These are phyloP conservation scores for Lomographa bimaculata DNA, from an alignment of 2,888 invertebrate genomes.

Conservation along the genomic window DNA sequence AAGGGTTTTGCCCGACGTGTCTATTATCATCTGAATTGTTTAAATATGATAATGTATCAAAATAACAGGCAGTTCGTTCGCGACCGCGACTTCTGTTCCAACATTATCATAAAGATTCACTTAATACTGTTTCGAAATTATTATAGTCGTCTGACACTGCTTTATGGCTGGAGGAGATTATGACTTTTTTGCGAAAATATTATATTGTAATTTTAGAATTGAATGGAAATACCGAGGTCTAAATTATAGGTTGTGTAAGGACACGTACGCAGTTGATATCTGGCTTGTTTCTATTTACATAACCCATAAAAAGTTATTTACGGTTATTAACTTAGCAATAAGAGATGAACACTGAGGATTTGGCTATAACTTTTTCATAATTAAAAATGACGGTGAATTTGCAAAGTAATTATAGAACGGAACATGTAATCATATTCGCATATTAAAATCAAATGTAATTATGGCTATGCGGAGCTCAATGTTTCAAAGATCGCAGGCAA, in stretches of 20 bases:
- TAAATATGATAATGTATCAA: slow-evolving; percentile 84
- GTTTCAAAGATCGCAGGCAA: slow-evolving; percentile 52
- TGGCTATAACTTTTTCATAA: slow-evolving; percentile 46
- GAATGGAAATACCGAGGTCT: slow-evolving; percentile 44
- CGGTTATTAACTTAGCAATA: slow-evolving; percentile 51
- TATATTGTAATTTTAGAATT: slow-evolving; percentile 52
- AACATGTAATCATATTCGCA: slow-evolving; percentile 63
- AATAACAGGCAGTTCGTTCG: slow-evolving; percentile 77
- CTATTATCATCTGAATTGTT: slow-evolving; percentile 84
- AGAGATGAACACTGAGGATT: slow-evolving; percentile 56
- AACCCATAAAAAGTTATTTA: slow-evolving; percentile 48
- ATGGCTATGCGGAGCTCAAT: slow-evolving; percentile 59
- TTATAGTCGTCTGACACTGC: slow-evolving; percentile 73
- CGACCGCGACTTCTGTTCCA: slow-evolving; percentile 79
- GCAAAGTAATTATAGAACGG: slow-evolving; percentile 53
- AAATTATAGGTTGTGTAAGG: slow-evolving; percentile 41
- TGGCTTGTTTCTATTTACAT: slow-evolving; percentile 36
- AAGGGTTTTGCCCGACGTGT: slow-evolving; percentile 82
- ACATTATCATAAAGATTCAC: slow-evolving; percentile 82
- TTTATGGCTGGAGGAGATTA: slow-evolving; percentile 66
- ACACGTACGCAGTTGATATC: slow-evolving; percentile 33
- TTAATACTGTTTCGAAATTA: slow-evolving; percentile 81
- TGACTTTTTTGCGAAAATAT: slow-evolving; percentile 47
- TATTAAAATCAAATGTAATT: slow-evolving; percentile 75
- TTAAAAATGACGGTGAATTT: slow-evolving; percentile 48